Evolutionary conservation across 2,888 invertebrate genomes (phyloP).

Genomic region (Pyrrhosoma nymphula): DNA sequence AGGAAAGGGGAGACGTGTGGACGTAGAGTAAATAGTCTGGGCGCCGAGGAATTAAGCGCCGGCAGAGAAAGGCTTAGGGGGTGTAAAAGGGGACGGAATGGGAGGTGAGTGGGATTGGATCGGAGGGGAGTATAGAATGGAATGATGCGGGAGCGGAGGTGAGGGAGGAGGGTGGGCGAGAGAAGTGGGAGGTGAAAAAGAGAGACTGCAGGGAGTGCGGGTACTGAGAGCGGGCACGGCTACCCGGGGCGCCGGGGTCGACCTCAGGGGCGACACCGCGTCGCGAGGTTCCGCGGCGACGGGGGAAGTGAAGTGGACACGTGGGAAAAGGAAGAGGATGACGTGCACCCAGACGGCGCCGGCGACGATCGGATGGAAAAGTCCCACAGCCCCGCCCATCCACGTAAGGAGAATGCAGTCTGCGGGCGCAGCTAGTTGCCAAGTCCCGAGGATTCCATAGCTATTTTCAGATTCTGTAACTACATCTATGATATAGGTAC

Average conservation of each 20-base stretch:
- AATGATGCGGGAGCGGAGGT: background rate
- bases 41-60: slow-evolving; percentile 2
- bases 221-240: background rate
- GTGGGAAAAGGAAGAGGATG: background rate
- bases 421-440: too few relatives aligned
- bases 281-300: background rate
- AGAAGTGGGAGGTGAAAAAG: background rate
- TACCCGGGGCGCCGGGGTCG: background rate
- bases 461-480: too few relatives aligned
- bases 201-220: background rate
- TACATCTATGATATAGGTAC: too few relatives aligned
- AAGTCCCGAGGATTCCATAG: too few relatives aligned
- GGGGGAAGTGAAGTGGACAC: background rate
- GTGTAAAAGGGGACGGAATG: background rate
- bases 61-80: background rate
- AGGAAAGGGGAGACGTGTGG: background rate
- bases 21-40: background rate
- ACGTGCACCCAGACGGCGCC: background rate
- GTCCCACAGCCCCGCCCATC: background rate
- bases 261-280: background rate
- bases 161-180: background rate
- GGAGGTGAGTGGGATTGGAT: background rate
- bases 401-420: too few relatives aligned
- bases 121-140: background rate
- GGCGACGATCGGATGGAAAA: background rate